Evolutionary conservation across 2,888 invertebrate species (phyloP).

Genomic region (Emmelina monodactyla): DNA sequence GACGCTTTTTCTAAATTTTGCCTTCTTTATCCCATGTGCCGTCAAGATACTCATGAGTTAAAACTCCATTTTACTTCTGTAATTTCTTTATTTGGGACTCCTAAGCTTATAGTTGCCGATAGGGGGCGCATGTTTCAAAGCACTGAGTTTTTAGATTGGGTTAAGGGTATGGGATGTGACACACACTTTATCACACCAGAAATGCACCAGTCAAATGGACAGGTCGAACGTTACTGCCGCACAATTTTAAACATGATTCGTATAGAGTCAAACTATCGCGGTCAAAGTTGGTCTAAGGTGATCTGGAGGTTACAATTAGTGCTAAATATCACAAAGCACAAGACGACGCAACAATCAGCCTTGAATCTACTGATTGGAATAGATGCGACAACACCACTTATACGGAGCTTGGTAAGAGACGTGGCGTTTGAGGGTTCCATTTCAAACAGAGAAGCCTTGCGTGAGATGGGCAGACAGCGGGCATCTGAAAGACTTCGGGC

Average conservation of each 20-base stretch:
- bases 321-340: too few species aligned
- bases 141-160: slow-evolving; percentile 10
- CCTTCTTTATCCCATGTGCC: slow-evolving; percentile 14
- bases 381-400: too few species aligned
- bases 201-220: slow-evolving; percentile 17
- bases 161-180: slow-evolving; percentile 10
- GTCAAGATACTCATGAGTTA: slow-evolving; percentile 17
- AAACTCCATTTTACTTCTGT: slow-evolving; percentile 8
- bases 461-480: too few species aligned
- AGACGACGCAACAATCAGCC: too few species aligned
- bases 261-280: slow-evolving; percentile 8
- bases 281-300: not conserved
- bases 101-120: slow-evolving; percentile 16
- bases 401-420: too few species aligned
- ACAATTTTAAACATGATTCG: slow-evolving; percentile 13
- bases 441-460: too few species aligned
- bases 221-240: slow-evolving; percentile 12
- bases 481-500: too few species aligned
- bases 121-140: slow-evolving; percentile 18
- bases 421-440: too few species aligned
- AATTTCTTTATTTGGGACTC: slow-evolving; percentile 16
- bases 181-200: slow-evolving; percentile 18
- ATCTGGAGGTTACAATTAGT: too few species aligned
- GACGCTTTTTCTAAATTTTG: slow-evolving; percentile 19
- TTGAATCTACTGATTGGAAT: too few species aligned